A percentile compares a stretch with the other conserved stretches of the same genome.
Conservation (phyloP, 1,140 invertebrate species). For the Colletes gigas region DNA sequence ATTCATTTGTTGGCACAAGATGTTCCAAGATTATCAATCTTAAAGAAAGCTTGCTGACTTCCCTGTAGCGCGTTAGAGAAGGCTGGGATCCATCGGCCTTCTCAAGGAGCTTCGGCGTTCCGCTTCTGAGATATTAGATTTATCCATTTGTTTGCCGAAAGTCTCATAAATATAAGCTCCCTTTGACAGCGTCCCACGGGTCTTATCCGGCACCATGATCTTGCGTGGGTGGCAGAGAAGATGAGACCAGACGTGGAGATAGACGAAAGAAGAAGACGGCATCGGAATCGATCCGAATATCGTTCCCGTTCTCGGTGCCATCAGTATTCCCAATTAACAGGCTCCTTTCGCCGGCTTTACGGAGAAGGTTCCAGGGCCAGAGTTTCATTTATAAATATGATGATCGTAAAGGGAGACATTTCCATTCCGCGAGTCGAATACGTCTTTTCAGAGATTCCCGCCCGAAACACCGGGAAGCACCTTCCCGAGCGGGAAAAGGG, state of each 20-base stretch:
- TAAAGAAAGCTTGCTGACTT: neutral
- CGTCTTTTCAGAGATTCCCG: constrained; percentile 50
- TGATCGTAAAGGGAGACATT: constrained; percentile 68
- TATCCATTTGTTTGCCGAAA: constrained; percentile 81
- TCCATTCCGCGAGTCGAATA: constrained; percentile 57
- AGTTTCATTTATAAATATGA: constrained; percentile 74
- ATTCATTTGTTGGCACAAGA: neutral
- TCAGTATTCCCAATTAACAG: constrained; percentile 80
- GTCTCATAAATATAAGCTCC: constrained; percentile 81
- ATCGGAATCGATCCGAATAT: constrained; percentile 74
- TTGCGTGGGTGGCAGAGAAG: constrained; percentile 65
- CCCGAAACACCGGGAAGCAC: neutral
- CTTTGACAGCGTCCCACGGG: constrained; percentile 78
- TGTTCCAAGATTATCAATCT: constrained; percentile 15
- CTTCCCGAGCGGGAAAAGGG: constrained; percentile 44
- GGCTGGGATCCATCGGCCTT: constrained; percentile 31
- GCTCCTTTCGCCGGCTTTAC: constrained; percentile 72
- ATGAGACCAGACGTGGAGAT: constrained; percentile 47
- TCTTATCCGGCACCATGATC: constrained; percentile 77
- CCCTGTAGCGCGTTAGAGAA: neutral
- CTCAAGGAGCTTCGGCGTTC: constrained; percentile 61
- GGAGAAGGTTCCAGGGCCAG: constrained; percentile 53
- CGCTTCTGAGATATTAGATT: constrained; percentile 77
- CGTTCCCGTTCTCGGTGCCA: constrained; percentile 70
- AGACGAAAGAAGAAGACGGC: constrained; percentile 36